Conservation (phyloP, 2,797 vertebrate genomes). For the Lagodon rhomboides region DNA sequence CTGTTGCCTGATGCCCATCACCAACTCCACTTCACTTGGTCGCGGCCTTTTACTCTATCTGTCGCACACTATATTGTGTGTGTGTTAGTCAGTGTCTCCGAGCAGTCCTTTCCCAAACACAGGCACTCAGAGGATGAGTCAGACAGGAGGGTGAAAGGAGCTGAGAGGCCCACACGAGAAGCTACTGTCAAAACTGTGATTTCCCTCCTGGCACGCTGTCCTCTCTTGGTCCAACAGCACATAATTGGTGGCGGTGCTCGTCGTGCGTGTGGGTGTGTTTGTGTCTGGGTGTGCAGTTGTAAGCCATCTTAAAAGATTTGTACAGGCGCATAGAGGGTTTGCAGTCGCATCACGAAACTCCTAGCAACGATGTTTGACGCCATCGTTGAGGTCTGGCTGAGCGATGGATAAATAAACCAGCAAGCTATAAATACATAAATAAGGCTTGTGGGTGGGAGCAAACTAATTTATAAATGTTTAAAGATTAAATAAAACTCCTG, state of each 20-base stretch:
- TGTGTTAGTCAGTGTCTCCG: conserved; percentile 4
- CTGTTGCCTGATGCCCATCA: not conserved
- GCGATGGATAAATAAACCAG: not conserved
- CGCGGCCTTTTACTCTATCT: conserved; percentile 19
- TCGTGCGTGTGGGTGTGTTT: conserved; percentile 5
- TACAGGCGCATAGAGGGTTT: conserved; percentile 7
- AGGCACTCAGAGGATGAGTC: conserved; percentile 49
- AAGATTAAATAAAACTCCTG: too few relatives aligned
- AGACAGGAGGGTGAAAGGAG: conserved; percentile 47
- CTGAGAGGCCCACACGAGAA: conserved; percentile 46
- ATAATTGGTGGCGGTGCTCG: conserved; percentile 47
- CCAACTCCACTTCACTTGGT: not conserved
- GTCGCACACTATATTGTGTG: conserved; percentile 3
- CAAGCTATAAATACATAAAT: not conserved
- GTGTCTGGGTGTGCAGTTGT: conserved; percentile 2
- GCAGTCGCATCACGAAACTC: conserved; percentile 21
- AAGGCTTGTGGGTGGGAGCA: not conserved
- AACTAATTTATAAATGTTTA: not conserved
- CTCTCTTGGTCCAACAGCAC: conserved; percentile 39
- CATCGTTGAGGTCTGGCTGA: not conserved
- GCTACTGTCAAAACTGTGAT: conserved; percentile 66
- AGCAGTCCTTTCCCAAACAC: conserved; percentile 30
- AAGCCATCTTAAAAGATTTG: conserved; percentile 18
- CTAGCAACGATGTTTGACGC: conserved; percentile 12
- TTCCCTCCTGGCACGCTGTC: conserved; percentile 62